Base-by-base conservation (phyloP, 2,888 invertebrate genomes). In the Pyrrhia umbra region DNA sequence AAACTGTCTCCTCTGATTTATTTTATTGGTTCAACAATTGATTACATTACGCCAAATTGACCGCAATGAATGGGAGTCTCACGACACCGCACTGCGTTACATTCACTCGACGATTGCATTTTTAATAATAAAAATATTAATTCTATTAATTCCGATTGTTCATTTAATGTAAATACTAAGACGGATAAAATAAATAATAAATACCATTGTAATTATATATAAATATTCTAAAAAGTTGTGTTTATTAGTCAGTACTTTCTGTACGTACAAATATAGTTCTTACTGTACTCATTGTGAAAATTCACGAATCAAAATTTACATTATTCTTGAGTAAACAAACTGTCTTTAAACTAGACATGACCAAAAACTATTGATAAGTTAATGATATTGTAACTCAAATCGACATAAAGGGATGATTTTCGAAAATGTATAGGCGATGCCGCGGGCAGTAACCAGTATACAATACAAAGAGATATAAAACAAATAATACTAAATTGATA, bases 11-110 rank as follows among this genome's bases (percentile, higher is more conserved):
- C 82, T 84, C 89, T 95, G 94, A 95, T 94, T 95, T 94, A 95
- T 94, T 94, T 94, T 94, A 95, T 94, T 92, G 94, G 92, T 92
- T 90, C 86, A 83, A 87, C 91, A 95, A 95, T 94, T 94, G 94
- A 95, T 95, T 94, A 93, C 94, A 94, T 94, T 93, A 94, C 94
- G 92, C 89, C 90, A 91, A 94, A 94, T 93, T 93, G 93, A 90
- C 94, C 93, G 84, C 92, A 94, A 92, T 91, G 88, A 90, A 93
- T 93, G 91, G 88, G 76, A 84, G 84, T 85, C 88, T 89, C 89
- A 88, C 85, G 86, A 85, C 81, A 82, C 79, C 83, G 89, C 85
- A 86, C 58, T 88, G 88, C 87, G 86, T 84, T 88, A 78, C 86
- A 88, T 89, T 57, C 55, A 68, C 27, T 59, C 40, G 34, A 47